Percentiles rank a stretch among this genome's conserved stretches.
Conservation (phyloP, 2,113 vertebrate genomes). For the Campylomormyrus numenius region DNA sequence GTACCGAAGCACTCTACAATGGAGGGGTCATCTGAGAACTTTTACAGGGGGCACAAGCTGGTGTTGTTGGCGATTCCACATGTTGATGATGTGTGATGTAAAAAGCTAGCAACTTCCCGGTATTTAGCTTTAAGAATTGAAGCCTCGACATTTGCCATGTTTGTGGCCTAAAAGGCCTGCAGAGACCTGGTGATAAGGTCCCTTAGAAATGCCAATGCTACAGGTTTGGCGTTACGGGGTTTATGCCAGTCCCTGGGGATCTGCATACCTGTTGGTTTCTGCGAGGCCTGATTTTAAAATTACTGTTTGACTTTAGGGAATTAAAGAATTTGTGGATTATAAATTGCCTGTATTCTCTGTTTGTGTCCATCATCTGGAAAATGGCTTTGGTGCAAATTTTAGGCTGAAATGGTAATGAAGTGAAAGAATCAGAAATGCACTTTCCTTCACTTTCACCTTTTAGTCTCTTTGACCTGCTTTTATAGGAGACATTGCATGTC, state of each 20-base stretch:
- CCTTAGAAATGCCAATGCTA: not conserved
- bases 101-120: not conserved
- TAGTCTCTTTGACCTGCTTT: conserved; percentile 26
- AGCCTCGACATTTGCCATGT: conserved; percentile 19
- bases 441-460: conserved; percentile 35
- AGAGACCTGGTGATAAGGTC: conserved; percentile 16
- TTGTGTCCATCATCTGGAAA: conserved; percentile 30
- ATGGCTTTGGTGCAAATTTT: conserved; percentile 33
- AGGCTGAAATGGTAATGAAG: conserved; percentile 31
- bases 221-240: not conserved
- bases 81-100: not conserved
- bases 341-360: not conserved
- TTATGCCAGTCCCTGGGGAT: not conserved
- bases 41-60: not conserved
- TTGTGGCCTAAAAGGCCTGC: conserved; percentile 23
- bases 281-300: not conserved
- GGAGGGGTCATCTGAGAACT: not conserved
- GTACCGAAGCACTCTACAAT: not conserved
- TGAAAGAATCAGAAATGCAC: conserved; percentile 35
- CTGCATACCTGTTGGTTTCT: not conserved
- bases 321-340: not conserved
- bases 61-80: not conserved
- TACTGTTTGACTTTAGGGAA: conserved; percentile 37
- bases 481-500: conserved; percentile 22
- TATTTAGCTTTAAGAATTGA: not conserved